Base-by-base conservation (phyloP, 2,113 vertebrate species). In the Tachysurus fulvidraco region DNA sequence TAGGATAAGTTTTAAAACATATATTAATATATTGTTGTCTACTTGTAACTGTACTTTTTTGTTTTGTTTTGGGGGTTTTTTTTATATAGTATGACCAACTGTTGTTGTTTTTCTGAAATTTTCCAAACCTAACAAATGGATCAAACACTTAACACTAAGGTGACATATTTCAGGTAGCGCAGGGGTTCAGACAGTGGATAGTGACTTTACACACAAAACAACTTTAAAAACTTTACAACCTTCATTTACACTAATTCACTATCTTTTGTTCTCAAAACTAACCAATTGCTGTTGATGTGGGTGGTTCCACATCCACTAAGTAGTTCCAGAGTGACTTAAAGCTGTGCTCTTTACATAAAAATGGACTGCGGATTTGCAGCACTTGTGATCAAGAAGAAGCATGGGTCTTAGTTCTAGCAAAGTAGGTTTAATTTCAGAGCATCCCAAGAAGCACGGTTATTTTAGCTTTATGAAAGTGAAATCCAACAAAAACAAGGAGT, bases 351-450 rank as follows among this genome's bases (percentile, higher is more conserved):
- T 55, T 57, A 8, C 4, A 55, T 71, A 41, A 57, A 36, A 41
- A 36, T 28, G 30, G 10, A 55, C 44, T 25, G 19, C 23, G 30
- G 16, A 5, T 44, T 57, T 54, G 52, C 10, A 67, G 9, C 71
- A 62, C 59, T 57, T 16, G 54, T 28, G 30, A 28, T 86, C 9
- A 82, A 82, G 25, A 44, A 60, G n/a, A 30, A 64, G 57, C 44
- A 88, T 89, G 89, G 89, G 89, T 54, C 86, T 41, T 19, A 50
- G 74, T 74, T 85, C 86, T 57, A 83, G 86, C 16, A 89, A 89
- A 88, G 81, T 86, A 74, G 55, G 85, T 19, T 71, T 82, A 36
- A 67, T 88, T 41, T 76, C 86, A 1, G 83, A 88, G 41, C 57
- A 73, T 25, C 69, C 83, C 17, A 65, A 62, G 5, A 88, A 89